Base-by-base conservation (phyloP, 2,113 vertebrate species). In the Gobiocypris rarus region DNA sequence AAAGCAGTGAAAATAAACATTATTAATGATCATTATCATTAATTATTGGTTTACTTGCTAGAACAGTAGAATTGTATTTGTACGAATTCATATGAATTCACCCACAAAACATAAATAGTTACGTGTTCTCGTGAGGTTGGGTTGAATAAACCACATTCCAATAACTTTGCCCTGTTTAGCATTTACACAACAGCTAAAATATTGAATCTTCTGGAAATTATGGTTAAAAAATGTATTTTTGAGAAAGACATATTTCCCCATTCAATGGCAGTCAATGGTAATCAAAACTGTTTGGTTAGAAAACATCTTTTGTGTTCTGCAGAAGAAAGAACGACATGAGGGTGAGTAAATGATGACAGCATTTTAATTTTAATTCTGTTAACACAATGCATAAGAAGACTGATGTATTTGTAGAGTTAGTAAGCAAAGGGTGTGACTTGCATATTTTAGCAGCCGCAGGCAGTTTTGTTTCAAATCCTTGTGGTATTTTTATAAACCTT, bases 401-500 rank as follows among this genome's bases (percentile, higher is more conserved):
- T 67, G 24, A 5, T 34, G 59, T 61, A 28, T 58, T 74, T 84
- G 34, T 65, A 78, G 63, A 73, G 22, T 84, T 52, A 50, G 61
- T 70, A 83, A 83, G 24, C 9, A 28, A 61, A 83, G 65, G 80
- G 86, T 80, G 83, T 79, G 75, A 38, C 83, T 38, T 81, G 67
- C 17, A 70, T 67, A 78, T 83, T 88, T 82, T 77, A 76, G 81
- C 71, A 75, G 58, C 5, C 1, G 5, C 86, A 82, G 75, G 74
- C 34, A 1, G 5, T 54, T 91, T 86, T 89, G 83, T 80, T 84
- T 86, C 80, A 77, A 89, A 89, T 83, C 75, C 43, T 52, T 78
- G 24, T 43, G 14, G 28, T 58, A 17, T 34, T 59, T 14, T 79
- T n/a, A 58, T 52, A 54, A 81, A 61, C 79, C 75, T 84, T 22